Base-by-base conservation (phyloP, 92 coral and sea anemone genomes). In the Phenganax subtilis region DNA sequence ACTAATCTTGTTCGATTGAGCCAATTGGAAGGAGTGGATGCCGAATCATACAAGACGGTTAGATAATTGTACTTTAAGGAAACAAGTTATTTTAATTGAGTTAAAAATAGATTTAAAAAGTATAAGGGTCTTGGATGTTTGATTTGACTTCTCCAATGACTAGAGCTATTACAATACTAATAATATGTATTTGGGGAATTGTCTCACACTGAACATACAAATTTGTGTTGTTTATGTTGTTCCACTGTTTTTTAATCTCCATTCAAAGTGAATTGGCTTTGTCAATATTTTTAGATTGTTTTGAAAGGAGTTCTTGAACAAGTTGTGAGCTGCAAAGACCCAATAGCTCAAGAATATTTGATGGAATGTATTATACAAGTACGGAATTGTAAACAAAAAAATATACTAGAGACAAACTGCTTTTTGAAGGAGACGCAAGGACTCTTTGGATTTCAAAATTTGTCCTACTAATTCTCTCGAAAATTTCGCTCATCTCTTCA, bases 321-420 rank as follows among this genome's bases (percentile, higher is more conserved):
- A 81, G 90, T 86, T 15, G 92, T 93, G 9, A 93, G 90, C 85
- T 93, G 98, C 63, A 88, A 87, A 70, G 98, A 94, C 73, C 88
- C 98, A 53, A 94, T 94, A 51, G 97, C 98, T 57, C 98, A 94
- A 90, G 98, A 94, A 85, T 94, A 94, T 77, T 89, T 94, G 47
- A 94, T 94, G 98, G 98, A 94, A 83, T 94, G 98, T 57, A 92
- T 94, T 51, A 94, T 94, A 29, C 98, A 94, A 87, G 96, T 86
- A 28, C 71, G 9, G 17, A 15, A 51, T n/a, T 14, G 31, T 25
- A 28, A 15, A 75, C 59, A 17, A 47, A 56, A 11, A 12, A 14
- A 27, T 9, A 14, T 4, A 0, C 3, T 29, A 6, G 55, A 29
- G 74, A 17, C 6, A 37, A 44, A 51, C 6, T 52, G 10, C 11